A percentile compares a stretch with the other conserved stretches of the same genome.
Conservation (phyloP, 1,140 invertebrate species). For the Drosophila repletoides region DNA sequence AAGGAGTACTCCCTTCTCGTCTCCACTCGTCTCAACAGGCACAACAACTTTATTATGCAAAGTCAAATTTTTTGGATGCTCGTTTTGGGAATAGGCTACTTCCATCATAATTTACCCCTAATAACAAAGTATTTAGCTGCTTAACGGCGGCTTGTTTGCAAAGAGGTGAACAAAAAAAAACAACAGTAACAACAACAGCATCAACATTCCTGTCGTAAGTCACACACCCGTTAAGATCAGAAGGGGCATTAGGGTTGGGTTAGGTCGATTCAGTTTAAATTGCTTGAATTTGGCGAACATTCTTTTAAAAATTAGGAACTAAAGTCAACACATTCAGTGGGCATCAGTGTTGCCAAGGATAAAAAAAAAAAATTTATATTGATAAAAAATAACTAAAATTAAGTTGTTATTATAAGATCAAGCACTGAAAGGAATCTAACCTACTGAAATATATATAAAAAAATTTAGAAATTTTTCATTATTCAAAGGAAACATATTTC, state of each 20-base stretch:
- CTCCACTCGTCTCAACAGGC: background rate
- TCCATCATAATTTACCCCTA: slow-evolving; percentile 60
- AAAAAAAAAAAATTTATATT: background rate
- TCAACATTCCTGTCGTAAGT: background rate
- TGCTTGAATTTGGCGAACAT: slow-evolving; percentile 8
- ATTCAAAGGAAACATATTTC: too few relatives aligned
- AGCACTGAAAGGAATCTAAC: too few relatives aligned
- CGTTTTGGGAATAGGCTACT: slow-evolving; percentile 1
- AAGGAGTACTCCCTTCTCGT: background rate
- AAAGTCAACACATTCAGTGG: background rate
- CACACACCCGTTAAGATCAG: slow-evolving; percentile 20
- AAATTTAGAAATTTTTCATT: too few relatives aligned
- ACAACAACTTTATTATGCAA: slow-evolving; percentile 73
- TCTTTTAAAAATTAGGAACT: background rate
- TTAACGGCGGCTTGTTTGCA: background rate
- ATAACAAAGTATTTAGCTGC: slow-evolving; percentile 49
- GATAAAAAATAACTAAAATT: too few relatives aligned
- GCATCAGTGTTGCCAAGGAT: slow-evolving; percentile 7
- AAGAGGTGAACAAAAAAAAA: slow-evolving; percentile 19
- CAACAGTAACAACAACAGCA: slow-evolving; percentile 7
- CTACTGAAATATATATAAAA: too few relatives aligned
- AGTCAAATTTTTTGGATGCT: slow-evolving; percentile 31
- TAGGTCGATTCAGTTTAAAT: background rate
- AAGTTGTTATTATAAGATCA: too few relatives aligned
- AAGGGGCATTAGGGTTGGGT: background rate